Evolutionary conservation across 1,140 invertebrate species (phyloP), one percentile per base, ranked within the genome.

Genomic region (Bombus superbus): DNA sequence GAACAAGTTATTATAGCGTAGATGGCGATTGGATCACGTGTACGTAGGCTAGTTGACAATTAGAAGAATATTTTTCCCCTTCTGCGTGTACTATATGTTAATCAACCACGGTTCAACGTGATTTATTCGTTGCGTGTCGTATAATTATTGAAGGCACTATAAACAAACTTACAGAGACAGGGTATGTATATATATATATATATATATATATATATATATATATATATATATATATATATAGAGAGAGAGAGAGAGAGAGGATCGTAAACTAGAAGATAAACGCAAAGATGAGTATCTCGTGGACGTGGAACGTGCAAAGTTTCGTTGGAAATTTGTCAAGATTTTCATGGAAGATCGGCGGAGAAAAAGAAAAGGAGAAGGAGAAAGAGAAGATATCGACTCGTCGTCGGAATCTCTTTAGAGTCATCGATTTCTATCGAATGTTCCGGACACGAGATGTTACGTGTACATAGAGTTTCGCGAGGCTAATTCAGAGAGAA

Each of bases 1-100:
- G 62, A 83, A 72, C 57, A 62, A 82, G 62, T 83, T 69, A 83
- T 83, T 83, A 53, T 40, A 82, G 13, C 38, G 40, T 82, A 25
- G 38, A 57, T 13, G 47, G 57, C 74, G 62, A 44, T 44, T 40
- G 59, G 71, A n/a, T 64, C 66, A 47, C 72, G 64, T 69, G 4
- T 25, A 11, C 32, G 1, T 2, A 42, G 38, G 8, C 22, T 75
- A n/a, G 59, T 80, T 84, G 83, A 84, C 83, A 84, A 84, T 84
- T 72, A 74, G 40, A 11, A 3, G 32, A 32, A 11, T 22, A 40
- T 62, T 25, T 38, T 57, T 13, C 66, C 8, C 2, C 22, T 32
- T 18, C 22, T 35, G n/a, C 40, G 3, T 38, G 13, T 25, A 15
- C 25, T 40, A 10, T 40, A 22, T 44, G 62, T 42, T 59, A 72